These are phyloP conservation scores for Schlechtendalia chinensis DNA, from an alignment of 1,140 invertebrate genomes.

Conservation along the genomic window DNA sequence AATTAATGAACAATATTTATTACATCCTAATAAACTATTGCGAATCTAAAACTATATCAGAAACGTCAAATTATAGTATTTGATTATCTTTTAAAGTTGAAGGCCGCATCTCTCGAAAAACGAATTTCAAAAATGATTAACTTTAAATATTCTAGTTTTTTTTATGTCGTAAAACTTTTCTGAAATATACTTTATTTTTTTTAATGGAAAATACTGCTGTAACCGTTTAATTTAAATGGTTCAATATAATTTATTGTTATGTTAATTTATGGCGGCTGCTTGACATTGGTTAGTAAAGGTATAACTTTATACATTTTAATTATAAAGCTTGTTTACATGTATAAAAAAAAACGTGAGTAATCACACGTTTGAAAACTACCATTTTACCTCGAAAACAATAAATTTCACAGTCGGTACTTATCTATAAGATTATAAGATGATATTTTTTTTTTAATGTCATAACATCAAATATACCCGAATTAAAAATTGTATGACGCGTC, in stretches of 20 bases:
- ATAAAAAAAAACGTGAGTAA: neutral
- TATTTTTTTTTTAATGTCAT: neutral
- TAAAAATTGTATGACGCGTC: too few relatives aligned
- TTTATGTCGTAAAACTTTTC: conserved; percentile 7
- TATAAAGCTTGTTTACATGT: conserved; percentile 2
- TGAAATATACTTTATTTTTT: conserved; percentile 12
- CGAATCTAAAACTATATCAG: neutral
- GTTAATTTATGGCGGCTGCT: conserved; percentile 25
- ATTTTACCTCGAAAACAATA: neutral
- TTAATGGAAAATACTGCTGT: conserved; percentile 33
- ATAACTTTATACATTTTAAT: conserved; percentile 29
- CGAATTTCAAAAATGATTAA: conserved; percentile 12
- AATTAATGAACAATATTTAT: too few relatives aligned
- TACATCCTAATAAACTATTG: too few relatives aligned
- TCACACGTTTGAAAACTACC: neutral
- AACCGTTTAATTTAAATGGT: conserved; percentile 34
- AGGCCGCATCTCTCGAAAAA: neutral
- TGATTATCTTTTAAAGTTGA: neutral
- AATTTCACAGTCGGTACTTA: neutral
- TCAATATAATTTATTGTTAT: conserved; percentile 33
- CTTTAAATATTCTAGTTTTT: conserved; percentile 21
- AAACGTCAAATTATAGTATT: neutral
- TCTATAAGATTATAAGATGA: conserved; percentile 1
- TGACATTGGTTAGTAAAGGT: conserved; percentile 30
- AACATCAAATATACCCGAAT: neutral